Evolutionary conservation across 2,797 vertebrate species (phyloP), one percentile per base, ranked within the genome.

Genomic region (Chaenodraco wilsoni): DNA sequence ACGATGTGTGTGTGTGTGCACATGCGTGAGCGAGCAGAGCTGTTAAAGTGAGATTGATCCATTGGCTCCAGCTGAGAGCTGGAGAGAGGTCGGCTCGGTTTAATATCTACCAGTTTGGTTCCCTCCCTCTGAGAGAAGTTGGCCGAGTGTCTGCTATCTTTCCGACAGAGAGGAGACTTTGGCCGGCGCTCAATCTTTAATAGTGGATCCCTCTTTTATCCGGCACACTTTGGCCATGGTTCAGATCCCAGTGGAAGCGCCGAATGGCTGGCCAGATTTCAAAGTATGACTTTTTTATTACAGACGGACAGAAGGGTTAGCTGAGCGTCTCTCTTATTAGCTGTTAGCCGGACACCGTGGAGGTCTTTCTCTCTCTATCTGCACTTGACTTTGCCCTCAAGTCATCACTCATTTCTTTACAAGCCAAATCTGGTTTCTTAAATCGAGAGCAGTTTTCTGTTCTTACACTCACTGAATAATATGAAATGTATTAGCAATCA

Each of bases 11-110:
- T 76, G 75, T 78, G 3, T 55, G 74, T 27, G 55, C 61, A 48
- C 51, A 48, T 4, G 52, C 9, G 27, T 40, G 63, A 65, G 68
- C 6, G 65, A 67, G 79, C 76, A 76, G 68, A 76, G 79, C 82
- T 83, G 82, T 85, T 89, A 87, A 89, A 87, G 83, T 87, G 84
- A 82, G 88, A 88, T 88, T 88, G 87, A 90, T 90, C 86, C 84
- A 85, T 84, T 74, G 79, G 87, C 82, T 89, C 82, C 72, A 78
- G 79, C 86, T 76, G 84, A 85, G 79, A 67, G 54, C 75, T 79
- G 56, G n/a, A 72, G 69, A 71, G 69, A 78, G 83, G 83, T 82
- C 64, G 49, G 70, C 72, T 58, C 70, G 56, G 46, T 83, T 84
- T 85, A 66, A 83, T 72, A 87, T 72, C 58, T 63, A 44, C 60